phyloP scores from a whole-genome alignment of 2,888 invertebrate genomes.

The Pristionchus maxplancki region DNA sequence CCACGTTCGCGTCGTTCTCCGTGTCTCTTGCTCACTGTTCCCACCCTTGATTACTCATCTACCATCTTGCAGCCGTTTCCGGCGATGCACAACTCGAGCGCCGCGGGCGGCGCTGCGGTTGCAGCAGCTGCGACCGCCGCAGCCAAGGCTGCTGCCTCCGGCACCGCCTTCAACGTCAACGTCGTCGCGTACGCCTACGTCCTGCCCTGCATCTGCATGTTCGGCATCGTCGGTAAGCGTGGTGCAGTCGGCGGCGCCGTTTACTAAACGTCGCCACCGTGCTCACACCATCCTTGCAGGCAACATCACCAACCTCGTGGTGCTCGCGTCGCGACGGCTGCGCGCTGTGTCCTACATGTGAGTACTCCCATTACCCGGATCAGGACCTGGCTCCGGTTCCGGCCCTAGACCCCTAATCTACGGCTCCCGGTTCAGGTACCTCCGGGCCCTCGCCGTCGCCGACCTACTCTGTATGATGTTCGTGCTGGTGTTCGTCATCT shows the following conservation, averaged over 20 bases:
- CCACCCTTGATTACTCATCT: no score
- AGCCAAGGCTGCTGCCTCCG: background rate
- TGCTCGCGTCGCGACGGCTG: constrained; percentile 73
- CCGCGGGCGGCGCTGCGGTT: background rate
- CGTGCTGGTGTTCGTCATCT: constrained; percentile 72
- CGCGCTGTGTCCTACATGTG: constrained; percentile 76
- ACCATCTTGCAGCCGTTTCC: background rate
- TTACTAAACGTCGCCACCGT: background rate
- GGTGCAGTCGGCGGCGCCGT: background rate
- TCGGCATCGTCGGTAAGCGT: constrained; percentile 73
- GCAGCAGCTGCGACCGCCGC: background rate
- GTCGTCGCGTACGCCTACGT: constrained; percentile 77
- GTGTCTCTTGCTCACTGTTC: no score
- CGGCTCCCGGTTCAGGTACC: constrained; percentile 53
- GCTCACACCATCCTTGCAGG: constrained; percentile 54
- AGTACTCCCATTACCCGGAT: background rate
- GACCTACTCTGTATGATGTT: constrained; percentile 77
- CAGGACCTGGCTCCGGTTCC: background rate
- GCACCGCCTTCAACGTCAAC: constrained; percentile 54
- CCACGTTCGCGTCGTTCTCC: background rate
- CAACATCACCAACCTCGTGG: constrained; percentile 75
- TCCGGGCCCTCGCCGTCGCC: constrained; percentile 69
- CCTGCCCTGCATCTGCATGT: constrained; percentile 74
- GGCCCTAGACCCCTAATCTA: background rate
- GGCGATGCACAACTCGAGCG: constrained; percentile 11